Evolutionary conservation across 2,888 invertebrate species (phyloP), one percentile per base, ranked within the genome.

Genomic region (Xanthia icteritia): DNA sequence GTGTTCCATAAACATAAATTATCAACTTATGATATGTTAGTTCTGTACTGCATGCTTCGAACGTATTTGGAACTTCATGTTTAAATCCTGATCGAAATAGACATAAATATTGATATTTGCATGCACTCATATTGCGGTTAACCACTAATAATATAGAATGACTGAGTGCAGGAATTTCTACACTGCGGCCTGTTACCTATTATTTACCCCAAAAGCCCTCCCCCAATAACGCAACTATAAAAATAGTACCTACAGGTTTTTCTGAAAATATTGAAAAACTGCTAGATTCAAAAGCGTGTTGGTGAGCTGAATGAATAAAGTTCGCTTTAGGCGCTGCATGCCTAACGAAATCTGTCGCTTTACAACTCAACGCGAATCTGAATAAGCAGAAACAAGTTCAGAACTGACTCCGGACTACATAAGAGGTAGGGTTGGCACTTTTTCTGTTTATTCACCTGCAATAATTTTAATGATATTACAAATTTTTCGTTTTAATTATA

Each of bases 311-410:
- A 79, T 86, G 81, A 84, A 86, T 86, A 84, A 73, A 84, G 82
- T 82, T 79, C 63, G 64, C 77, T 79, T 75, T 73, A 86, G 79
- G 76, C 79, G 67, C 81, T 74, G 76, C 77, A 79, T 77, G 82
- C 79, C 84, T 87, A 83, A 88, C 76, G 48, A 88, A 88, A 88
- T 87, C 83, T 88, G 89, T 76, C 87, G 87, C 81, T 86, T 88
- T 84, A 79, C 87, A 82, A 81, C 86, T 84, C 82, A 77, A 73
- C 87, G 71, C 73, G 82, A 84, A 83, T 87, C 87, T 88, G 89
- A 88, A 88, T 88, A 88, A 88, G 85, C 83, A 88, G 79, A 88
- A 88, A 88, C 87, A 88, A 87, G 84, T 87, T 85, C 77, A 68
- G 39, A 75, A 82, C 86, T 88, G 82, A 84, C 84, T 81, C 75